A percentile compares a stretch with the other conserved stretches of the same genome.
Evolutionary conservation across 1,140 invertebrate species (phyloP).

Genomic region (Drosophila ercepeae): DNA sequence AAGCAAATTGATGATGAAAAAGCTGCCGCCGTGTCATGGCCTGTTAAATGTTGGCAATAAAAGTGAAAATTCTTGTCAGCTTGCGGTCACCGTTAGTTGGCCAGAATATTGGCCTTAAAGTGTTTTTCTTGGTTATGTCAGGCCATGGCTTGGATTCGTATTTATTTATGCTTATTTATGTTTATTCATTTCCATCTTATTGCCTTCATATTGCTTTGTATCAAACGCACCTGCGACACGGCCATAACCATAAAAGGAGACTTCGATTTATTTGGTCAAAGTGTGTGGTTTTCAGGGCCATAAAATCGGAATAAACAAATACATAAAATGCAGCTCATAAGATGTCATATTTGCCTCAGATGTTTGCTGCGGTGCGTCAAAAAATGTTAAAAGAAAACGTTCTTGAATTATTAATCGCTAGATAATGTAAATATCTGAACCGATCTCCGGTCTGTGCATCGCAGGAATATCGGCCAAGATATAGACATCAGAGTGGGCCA

Average conservation of each 20-base stretch:
- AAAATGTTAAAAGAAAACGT: too few species aligned
- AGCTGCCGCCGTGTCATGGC: constrained; percentile 70
- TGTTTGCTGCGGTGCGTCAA: not conserved
- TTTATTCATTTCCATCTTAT: constrained; percentile 44
- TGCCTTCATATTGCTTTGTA: constrained; percentile 36
- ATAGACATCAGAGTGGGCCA: too few species aligned
- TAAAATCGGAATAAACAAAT: constrained; percentile 52
- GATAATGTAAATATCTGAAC: too few species aligned
- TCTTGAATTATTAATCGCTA: too few species aligned
- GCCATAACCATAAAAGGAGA: constrained; percentile 51
- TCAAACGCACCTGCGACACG: constrained; percentile 64
- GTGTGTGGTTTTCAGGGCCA: constrained; percentile 27
- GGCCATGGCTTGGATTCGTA: constrained; percentile 3
- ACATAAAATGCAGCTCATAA: constrained; percentile 14
- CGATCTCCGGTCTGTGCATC: too few species aligned
- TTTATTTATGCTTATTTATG: constrained; percentile 29
- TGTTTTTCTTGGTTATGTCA: constrained; percentile 3
- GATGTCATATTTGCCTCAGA: not conserved
- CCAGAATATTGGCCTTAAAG: constrained; percentile 50
- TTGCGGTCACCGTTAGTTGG: constrained; percentile 62
- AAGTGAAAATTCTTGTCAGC: constrained; percentile 77
- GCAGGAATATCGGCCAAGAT: too few species aligned
- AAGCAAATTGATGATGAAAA: constrained; percentile 80
- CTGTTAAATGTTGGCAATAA: constrained; percentile 79
- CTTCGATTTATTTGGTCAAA: constrained; percentile 48